Percentiles rank a stretch among this genome's conserved stretches.
phyloP scores from a whole-genome alignment of 1,140 invertebrate genomes.

The Samia ricini region DNA sequence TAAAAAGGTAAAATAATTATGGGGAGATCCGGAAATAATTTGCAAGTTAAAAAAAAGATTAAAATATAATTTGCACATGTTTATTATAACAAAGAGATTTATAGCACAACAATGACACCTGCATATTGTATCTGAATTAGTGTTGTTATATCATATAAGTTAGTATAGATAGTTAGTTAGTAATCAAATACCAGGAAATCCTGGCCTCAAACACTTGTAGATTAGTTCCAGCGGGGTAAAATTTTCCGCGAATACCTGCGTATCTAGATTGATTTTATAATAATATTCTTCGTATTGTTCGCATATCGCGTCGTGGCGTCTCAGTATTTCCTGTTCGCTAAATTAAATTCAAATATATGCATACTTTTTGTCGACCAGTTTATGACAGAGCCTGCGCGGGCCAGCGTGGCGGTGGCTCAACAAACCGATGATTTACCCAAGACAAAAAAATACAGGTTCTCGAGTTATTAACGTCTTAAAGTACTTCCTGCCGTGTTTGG shows the following conservation, averaged over 20 bases:
- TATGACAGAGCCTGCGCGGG: slow-evolving; percentile 31
- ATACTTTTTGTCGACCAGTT: slow-evolving; percentile 64
- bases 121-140: neutral
- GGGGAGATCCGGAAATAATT: too few species aligned
- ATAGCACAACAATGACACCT: neutral
- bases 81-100: neutral
- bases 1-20: too few species aligned
- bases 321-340: slow-evolving; percentile 67
- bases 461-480: slow-evolving; percentile 18
- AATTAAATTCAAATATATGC: slow-evolving; percentile 73
- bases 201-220: neutral
- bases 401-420: slow-evolving; percentile 21
- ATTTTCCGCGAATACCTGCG: neutral
- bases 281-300: slow-evolving; percentile 38
- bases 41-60: too few species aligned
- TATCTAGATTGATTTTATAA: slow-evolving; percentile 25
- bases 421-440: slow-evolving; percentile 19
- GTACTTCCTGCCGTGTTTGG: slow-evolving; percentile 22
- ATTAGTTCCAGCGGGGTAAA: neutral
- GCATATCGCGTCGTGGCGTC: slow-evolving; percentile 32
- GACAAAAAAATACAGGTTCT: slow-evolving; percentile 33
- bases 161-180: too few species aligned
- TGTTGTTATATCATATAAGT: too few species aligned
- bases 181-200: too few species aligned
- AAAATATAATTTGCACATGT: too few species aligned